phyloP scores from a whole-genome alignment of 2,113 vertebrate species.

The Gymnogyps californianus region DNA sequence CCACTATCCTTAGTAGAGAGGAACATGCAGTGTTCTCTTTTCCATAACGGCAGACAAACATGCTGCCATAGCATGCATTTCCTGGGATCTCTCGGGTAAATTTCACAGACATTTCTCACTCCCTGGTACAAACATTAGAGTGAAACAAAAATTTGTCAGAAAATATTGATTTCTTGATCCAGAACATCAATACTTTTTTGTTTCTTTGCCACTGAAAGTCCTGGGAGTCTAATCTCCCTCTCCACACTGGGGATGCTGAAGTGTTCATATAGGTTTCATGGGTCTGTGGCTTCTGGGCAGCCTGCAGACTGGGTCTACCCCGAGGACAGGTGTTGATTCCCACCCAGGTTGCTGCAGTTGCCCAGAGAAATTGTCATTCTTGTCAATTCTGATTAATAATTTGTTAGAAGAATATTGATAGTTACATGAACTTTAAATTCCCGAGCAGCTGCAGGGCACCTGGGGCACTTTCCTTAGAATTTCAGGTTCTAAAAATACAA shows the following conservation, averaged over 20 bases:
- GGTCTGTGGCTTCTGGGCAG: not conserved
- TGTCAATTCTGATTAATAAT: not conserved
- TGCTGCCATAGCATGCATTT: not conserved
- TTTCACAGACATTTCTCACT: not conserved
- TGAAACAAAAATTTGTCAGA: not conserved
- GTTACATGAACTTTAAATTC: not conserved
- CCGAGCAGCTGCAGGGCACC: not conserved
- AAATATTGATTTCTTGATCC: not conserved
- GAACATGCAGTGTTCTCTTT: not conserved
- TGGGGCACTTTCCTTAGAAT: not conserved
- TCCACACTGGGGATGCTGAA: not conserved
- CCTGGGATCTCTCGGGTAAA: not conserved
- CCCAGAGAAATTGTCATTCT: not conserved
- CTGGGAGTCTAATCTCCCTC: not conserved
- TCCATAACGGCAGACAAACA: not conserved
- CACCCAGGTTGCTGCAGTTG: not conserved
- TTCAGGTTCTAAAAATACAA: not conserved
- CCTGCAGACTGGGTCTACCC: not conserved
- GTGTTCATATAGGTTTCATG: not conserved
- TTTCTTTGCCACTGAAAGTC: not conserved
- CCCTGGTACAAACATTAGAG: not conserved
- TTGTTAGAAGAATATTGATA: not conserved
- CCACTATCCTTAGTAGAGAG: not conserved
- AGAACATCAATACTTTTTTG: not conserved
- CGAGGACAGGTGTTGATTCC: not conserved